Evolutionary conservation across 2,888 invertebrate genomes (phyloP).

Genomic region (Ommatoiulus sabulosus): DNA sequence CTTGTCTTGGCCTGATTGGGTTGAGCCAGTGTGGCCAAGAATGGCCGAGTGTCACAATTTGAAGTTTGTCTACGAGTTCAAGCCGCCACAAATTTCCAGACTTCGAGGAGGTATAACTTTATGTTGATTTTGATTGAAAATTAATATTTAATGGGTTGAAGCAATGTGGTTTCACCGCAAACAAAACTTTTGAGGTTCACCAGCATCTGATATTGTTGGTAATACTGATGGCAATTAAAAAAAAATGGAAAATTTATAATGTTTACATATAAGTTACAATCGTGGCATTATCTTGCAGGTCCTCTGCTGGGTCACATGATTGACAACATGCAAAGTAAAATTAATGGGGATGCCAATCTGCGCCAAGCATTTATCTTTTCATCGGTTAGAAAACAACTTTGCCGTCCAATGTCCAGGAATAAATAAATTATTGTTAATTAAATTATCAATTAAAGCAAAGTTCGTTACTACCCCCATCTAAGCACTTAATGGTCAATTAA

Average conservation of each 20-base stretch:
- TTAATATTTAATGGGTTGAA: too few species aligned
- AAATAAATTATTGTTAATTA: not conserved
- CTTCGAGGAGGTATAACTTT: constrained; percentile 8
- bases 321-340: constrained; percentile 38
- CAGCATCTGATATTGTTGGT: too few species aligned
- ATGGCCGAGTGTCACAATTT: not conserved
- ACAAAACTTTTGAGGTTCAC: too few species aligned
- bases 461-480: not conserved
- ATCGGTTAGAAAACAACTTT: not conserved
- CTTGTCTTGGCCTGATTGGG: constrained; percentile 39
- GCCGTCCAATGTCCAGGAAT: not conserved
- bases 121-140: too few species aligned
- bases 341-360: not conserved
- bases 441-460: not conserved
- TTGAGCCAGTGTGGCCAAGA: constrained; percentile 22
- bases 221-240: too few species aligned
- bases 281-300: not conserved
- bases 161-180: too few species aligned
- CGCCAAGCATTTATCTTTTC: constrained; percentile 44
- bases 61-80: not conserved
- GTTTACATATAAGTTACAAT: not conserved
- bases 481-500: not conserved
- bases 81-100: not conserved
- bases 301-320: constrained; percentile 51
- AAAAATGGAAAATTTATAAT: not conserved